Conservation (phyloP, 2,888 invertebrate genomes). For the Oegoconia quadripuncta region DNA sequence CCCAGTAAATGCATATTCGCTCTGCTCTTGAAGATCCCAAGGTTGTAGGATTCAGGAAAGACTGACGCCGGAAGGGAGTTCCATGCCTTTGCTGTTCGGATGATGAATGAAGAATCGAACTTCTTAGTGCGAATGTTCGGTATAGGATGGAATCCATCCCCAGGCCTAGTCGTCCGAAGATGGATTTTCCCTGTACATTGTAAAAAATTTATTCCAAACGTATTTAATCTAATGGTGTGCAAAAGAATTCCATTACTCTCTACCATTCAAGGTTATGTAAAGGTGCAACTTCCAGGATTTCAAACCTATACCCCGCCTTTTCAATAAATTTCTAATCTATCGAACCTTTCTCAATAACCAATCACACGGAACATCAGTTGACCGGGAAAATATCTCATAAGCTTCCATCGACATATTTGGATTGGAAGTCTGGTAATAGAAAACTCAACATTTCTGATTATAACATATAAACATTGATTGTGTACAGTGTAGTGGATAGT, state of each 20-base stretch:
- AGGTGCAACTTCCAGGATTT: conserved; percentile 34
- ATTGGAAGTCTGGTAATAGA: neutral
- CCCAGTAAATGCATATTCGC: too few species aligned
- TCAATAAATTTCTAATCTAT: conserved; percentile 45
- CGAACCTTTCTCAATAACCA: conserved; percentile 36
- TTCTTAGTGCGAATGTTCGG: too few species aligned
- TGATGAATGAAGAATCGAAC: too few species aligned
- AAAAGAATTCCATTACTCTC: conserved; percentile 6
- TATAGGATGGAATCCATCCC: too few species aligned
- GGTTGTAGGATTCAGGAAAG: too few species aligned
- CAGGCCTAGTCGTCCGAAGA: too few species aligned
- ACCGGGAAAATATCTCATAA: conserved; percentile 19
- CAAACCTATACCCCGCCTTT: conserved; percentile 33
- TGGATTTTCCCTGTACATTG: too few species aligned
- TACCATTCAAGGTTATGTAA: conserved; percentile 8
- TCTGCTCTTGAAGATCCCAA: too few species aligned
- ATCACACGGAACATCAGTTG: conserved; percentile 29
- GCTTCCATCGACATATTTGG: neutral
- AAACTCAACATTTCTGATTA: neutral
- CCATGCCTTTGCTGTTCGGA: too few species aligned
- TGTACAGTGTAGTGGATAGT: too few species aligned
- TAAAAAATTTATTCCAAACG: too few species aligned
- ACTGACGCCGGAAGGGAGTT: too few species aligned
- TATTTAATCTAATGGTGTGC: neutral
- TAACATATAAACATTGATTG: neutral